Evolutionary conservation across 2,888 invertebrate species (phyloP), one percentile per base, ranked within the genome.

Genomic region (Cephus nigrinus): DNA sequence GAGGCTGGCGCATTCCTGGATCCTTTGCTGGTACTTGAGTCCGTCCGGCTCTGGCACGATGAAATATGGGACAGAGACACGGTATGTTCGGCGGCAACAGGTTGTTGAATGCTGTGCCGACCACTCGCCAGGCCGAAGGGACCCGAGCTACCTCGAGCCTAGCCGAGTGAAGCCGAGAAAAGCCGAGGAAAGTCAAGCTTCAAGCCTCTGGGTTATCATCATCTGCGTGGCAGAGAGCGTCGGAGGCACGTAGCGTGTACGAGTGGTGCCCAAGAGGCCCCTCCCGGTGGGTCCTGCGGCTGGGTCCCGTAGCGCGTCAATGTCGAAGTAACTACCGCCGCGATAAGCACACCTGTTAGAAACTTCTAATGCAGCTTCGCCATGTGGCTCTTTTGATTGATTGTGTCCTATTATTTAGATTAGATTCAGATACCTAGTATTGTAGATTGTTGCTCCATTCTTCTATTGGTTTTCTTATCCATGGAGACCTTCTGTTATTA

Each of bases 331-430:
- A 40, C 15, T 40, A 12, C 40, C 15, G 15, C 4, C 36, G 36
- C 36, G 15, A 40, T 40, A 15, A 40, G 75, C 82, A 84, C 85
- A 81, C 81, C 82, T 79, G 83, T 86, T 86, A 83, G 85, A 86
- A 86, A 86, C 84, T 86, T 80, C 79, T 81, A 80, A 79, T 82
- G 82, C 83, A 79, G 80, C 74, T 68, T 12, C 77, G 84, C 84
- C 80, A 85, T 85, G 86, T 85, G 86, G 85, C 86, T 86, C 85
- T 86, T 86, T 82, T 76, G 69, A 75, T 83, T 83, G 86, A 86
- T 86, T 85, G 86, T 82, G 85, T 84, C 84, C 84, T 83, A 84
- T 85, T 83, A 84, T 83, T 86, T 81, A 84, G 83, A 86, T 85
- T 82, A 36, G 36, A 36, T 36, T 36, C 4, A 36, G 36, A 36